Evolutionary conservation across 2,888 invertebrate genomes (phyloP).

Genomic region (Brachyptera risi): DNA sequence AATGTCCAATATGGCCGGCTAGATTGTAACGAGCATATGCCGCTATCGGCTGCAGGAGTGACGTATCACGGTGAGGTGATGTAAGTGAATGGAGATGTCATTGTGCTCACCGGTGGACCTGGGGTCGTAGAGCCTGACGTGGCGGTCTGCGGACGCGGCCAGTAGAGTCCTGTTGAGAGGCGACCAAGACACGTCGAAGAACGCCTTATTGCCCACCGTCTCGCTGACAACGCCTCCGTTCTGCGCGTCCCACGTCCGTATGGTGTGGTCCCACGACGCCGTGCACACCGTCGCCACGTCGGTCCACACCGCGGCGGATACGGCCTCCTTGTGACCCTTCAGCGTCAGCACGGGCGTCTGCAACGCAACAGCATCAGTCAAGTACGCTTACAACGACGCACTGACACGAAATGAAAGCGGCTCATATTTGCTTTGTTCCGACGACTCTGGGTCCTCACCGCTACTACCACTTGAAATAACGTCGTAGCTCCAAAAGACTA

Average conservation of each 20-base stretch:
- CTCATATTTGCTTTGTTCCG: too few relatives aligned
- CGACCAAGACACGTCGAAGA: slow-evolving; percentile 83
- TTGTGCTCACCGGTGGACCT: slow-evolving; percentile 77
- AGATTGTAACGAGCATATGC: too few relatives aligned
- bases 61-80: too few relatives aligned
- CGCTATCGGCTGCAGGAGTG: too few relatives aligned
- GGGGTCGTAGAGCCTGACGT: slow-evolving; percentile 88
- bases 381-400: too few relatives aligned
- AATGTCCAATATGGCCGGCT: too few relatives aligned
- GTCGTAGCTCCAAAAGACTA: too few relatives aligned
- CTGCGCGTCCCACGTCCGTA: slow-evolving; percentile 91
- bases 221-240: slow-evolving; percentile 78
- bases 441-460: too few relatives aligned
- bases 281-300: slow-evolving; percentile 68
- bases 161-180: slow-evolving; percentile 67
- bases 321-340: slow-evolving; percentile 88
- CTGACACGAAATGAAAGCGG: too few relatives aligned
- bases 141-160: slow-evolving; percentile 86
- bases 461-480: too few relatives aligned
- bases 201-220: slow-evolving; percentile 84
- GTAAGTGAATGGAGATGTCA: too few relatives aligned
- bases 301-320: slow-evolving; percentile 83
- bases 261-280: slow-evolving; percentile 92
- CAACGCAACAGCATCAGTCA: slow-evolving; percentile 3
- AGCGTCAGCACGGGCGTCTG: slow-evolving; percentile 81